These are phyloP conservation scores for Strigamia maritima DNA, from an alignment of 2,888 invertebrate genomes.

Conservation along the genomic window DNA sequence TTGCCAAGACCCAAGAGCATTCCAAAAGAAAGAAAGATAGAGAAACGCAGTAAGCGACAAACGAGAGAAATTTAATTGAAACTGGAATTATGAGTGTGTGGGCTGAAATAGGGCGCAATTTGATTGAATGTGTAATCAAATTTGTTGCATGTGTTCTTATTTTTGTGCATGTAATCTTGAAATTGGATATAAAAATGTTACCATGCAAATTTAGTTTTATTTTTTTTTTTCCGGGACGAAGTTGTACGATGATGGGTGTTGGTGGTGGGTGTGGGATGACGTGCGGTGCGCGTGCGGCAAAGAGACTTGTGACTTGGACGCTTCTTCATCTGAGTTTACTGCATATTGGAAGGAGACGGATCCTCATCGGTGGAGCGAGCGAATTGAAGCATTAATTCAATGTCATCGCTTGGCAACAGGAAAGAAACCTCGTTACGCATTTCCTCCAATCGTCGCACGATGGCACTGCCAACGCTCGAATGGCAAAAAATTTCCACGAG, in stretches of 20 bases:
- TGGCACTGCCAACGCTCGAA: slow-evolving; percentile 31
- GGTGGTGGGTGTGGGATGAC: slow-evolving; percentile 29
- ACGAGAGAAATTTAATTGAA: slow-evolving; percentile 17
- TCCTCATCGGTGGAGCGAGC: slow-evolving; percentile 9
- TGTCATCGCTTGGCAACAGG: slow-evolving; percentile 35
- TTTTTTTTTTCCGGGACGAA: background rate
- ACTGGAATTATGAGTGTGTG: slow-evolving; percentile 14
- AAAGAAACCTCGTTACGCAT: slow-evolving; percentile 16
- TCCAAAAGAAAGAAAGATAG: background rate
- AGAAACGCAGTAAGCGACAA: background rate
- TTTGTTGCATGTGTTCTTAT: slow-evolving; percentile 16
- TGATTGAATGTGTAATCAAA: slow-evolving; percentile 25
- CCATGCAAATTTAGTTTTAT: slow-evolving; percentile 13
- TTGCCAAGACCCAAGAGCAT: slow-evolving; percentile 4
- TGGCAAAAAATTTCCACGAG: slow-evolving; percentile 30
- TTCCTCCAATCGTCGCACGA: slow-evolving; percentile 26
- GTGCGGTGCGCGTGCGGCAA: slow-evolving; percentile 34
- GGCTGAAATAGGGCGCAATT: background rate
- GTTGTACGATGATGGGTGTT: slow-evolving; percentile 25
- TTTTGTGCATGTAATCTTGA: slow-evolving; percentile 17
- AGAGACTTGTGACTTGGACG: slow-evolving; percentile 32
- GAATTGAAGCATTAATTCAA: slow-evolving; percentile 38
- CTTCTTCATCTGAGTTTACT: slow-evolving; percentile 38
- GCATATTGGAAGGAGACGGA: slow-evolving; percentile 36
- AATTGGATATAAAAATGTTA: slow-evolving; percentile 29